phyloP scores from a whole-genome alignment of 2,113 vertebrate species.

The Calonectris borealis region DNA sequence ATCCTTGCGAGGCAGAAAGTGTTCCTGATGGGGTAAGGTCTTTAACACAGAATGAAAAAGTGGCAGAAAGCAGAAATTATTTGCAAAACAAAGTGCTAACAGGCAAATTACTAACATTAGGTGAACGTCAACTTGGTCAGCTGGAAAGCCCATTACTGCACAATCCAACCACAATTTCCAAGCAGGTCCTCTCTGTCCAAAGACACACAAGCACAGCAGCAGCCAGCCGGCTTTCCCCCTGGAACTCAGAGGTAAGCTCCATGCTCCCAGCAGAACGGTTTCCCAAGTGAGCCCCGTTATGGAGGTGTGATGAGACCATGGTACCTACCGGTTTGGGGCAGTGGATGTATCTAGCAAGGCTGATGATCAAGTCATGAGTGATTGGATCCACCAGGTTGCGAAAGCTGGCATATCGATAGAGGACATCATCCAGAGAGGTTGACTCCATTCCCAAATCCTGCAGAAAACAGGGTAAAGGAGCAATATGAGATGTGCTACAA shows the following conservation, averaged over 20 bases:
- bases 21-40: background rate
- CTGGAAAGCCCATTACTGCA: background rate
- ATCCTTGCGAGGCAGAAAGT: background rate
- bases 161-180: fast-evolving
- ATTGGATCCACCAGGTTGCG: conserved; percentile 98
- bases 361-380: conserved; percentile 97
- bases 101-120: background rate
- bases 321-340: conserved; percentile 90
- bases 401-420: conserved; percentile 98
- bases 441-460: conserved; percentile 99
- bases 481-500: background rate
- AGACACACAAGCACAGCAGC: background rate
- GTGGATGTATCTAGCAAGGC: conserved; percentile 93
- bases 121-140: background rate
- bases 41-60: background rate
- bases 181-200: background rate
- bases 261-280: fast-evolving
- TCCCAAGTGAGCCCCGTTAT: background rate
- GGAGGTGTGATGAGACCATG: background rate
- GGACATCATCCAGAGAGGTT: conserved; percentile 93
- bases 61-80: background rate
- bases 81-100: background rate
- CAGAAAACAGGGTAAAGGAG: conserved; percentile 22
- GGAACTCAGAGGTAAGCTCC: background rate
- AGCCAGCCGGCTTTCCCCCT: background rate